phyloP scores from a whole-genome alignment of 2,888 invertebrate genomes.

The Aelia acuminata region DNA sequence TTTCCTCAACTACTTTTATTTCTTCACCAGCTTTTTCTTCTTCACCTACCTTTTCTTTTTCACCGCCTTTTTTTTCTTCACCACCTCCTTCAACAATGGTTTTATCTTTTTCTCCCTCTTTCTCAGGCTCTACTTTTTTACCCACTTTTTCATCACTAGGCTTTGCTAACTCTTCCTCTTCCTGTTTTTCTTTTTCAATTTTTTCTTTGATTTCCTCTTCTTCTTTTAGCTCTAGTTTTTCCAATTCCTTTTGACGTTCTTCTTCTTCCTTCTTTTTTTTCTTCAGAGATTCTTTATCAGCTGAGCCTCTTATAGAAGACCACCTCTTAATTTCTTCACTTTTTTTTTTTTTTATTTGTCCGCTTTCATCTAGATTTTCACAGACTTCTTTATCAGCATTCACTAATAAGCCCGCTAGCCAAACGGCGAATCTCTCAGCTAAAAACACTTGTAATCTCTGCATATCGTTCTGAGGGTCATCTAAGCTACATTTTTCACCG shows the following conservation, averaged over 20 bases:
- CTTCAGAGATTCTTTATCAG: not conserved
- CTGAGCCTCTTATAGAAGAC: not conserved
- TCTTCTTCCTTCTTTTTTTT: not conserved
- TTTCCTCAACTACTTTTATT: not conserved
- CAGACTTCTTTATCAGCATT: constrained; percentile 59
- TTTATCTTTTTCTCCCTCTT: not conserved
- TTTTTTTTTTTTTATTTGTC: not conserved
- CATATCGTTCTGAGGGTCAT: constrained; percentile 62
- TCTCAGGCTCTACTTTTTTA: not conserved
- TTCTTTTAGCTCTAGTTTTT: not conserved
- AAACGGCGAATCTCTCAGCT: constrained; percentile 63
- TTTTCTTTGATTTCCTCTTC: not conserved
- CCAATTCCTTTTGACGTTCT: not conserved
- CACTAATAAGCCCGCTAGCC: constrained; percentile 63
- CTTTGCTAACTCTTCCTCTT: not conserved
- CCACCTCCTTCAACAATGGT: not conserved
- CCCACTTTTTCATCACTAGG: not conserved
- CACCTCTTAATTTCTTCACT: not conserved
- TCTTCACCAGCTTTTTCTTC: not conserved
- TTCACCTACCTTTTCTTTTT: not conserved
- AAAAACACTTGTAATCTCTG: constrained; percentile 64
- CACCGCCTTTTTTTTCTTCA: not conserved
- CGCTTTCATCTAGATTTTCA: not conserved
- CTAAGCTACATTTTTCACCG: constrained; percentile 63
- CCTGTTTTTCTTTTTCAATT: not conserved